phyloP scores from a whole-genome alignment of 1,140 invertebrate genomes.

The Neodiprion fabricii region DNA sequence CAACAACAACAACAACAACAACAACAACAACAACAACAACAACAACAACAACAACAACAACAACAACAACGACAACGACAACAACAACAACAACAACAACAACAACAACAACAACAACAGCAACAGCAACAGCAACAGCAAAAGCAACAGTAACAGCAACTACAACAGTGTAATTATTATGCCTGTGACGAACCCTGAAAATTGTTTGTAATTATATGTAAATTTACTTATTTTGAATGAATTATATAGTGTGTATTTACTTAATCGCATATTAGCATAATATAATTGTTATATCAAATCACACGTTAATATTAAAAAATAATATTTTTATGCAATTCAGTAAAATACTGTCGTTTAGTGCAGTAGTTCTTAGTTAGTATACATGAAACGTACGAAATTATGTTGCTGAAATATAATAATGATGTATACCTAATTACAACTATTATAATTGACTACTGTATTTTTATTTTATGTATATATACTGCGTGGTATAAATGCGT shows the following conservation, averaged over 20 bases:
- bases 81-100: constrained; percentile 38
- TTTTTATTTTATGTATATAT: background rate
- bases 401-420: background rate
- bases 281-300: background rate
- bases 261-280: constrained; percentile 4
- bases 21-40: constrained; percentile 36
- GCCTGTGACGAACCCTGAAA: background rate
- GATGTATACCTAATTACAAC: background rate
- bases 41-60: constrained; percentile 36
- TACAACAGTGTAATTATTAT: constrained; percentile 20
- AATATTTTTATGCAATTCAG: constrained; percentile 9
- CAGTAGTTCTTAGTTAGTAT: background rate
- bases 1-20: constrained; percentile 30
- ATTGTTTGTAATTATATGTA: constrained; percentile 6
- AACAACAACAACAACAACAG: constrained; percentile 34
- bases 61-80: background rate
- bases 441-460: constrained; percentile 1
- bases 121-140: constrained; percentile 32
- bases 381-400: background rate
- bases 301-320: constrained; percentile 4
- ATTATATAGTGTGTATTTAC: background rate
- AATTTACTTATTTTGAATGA: background rate
- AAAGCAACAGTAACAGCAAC: constrained; percentile 34
- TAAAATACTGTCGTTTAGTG: background rate
- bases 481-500: no score